Base-by-base conservation (phyloP, 1,140 invertebrate species). In the Drosophila equinoxialis region DNA sequence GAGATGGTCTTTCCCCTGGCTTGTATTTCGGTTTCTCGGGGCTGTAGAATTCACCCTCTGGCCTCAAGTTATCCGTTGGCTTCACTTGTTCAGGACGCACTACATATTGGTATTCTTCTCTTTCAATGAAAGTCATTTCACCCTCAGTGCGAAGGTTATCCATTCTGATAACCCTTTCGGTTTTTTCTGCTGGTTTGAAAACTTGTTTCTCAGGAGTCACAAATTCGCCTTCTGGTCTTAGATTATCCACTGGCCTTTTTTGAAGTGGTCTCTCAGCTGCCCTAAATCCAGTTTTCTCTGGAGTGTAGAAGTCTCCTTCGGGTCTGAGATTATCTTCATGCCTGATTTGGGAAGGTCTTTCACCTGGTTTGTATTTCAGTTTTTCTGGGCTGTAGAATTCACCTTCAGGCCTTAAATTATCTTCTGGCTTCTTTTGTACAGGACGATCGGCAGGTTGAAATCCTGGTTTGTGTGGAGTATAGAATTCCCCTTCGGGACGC, bases 11-110 rank as follows among this genome's bases (percentile, higher is more conserved):
- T 79, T 95, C 95, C 0, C 93, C 94, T 23, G 92, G 93, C 35
- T 72, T 71, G 85, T 90, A 93, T 62, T 89, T 79, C 0, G 92
- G 91, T 70, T 93, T 92, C 39, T 93, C 92, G 0, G 93, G 93
- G 26, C 75, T 72, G n/a, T 69, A 77, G 26, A 77, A 73, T 41
- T 70, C 20, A 1, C 95, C 95, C 85, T 96, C 95, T 7, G 95
- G 93, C 6, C 91, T 89, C 1, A 96, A 94, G 92, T 96, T 94
- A 79, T 95, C 94, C 72, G 93, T 92, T 48, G 94, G 94, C 86
- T 94, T 94, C 14, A 93, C 93, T 11, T 93, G 93, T 23, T 92
- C 93, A 64, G 92, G 93, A 51, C 94, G 90, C 11, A 94, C 92
- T 68, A 80, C 74, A 67, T 74, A 72, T 67, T 80, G 48, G 37